Evolutionary conservation across 2,888 invertebrate species (phyloP).

Genomic region (Alviniconcha strummeri): DNA sequence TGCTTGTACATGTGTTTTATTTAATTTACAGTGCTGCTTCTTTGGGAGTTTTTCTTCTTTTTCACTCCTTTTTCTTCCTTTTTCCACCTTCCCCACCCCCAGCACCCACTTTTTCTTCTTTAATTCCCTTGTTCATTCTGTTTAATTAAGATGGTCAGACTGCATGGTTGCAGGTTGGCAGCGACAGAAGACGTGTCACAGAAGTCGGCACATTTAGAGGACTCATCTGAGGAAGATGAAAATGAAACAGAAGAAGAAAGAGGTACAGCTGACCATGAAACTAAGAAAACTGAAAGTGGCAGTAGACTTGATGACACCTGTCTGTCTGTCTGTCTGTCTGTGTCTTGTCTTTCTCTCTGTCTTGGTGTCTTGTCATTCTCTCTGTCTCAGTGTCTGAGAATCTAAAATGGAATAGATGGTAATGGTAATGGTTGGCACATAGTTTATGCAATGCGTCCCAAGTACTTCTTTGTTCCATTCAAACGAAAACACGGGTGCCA

Average conservation of each 20-base stretch:
- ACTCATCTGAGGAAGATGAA: constrained; percentile 74
- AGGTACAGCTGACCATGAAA: constrained; percentile 65
- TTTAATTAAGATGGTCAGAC: neutral
- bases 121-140: neutral
- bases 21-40: neutral
- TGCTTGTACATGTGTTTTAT: neutral
- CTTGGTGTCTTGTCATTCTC: too few species aligned
- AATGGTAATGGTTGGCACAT: too few species aligned
- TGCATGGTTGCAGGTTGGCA: constrained; percentile 34
- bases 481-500: too few species aligned
- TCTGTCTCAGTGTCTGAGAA: too few species aligned
- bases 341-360: too few species aligned
- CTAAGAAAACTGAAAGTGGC: too few species aligned
- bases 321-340: too few species aligned
- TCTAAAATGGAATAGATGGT: too few species aligned
- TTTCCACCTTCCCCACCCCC: neutral
- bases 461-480: too few species aligned
- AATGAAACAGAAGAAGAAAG: constrained; percentile 80
- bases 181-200: neutral
- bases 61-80: neutral
- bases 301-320: too few species aligned
- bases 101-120: neutral
- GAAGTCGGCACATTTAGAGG: constrained; percentile 28
- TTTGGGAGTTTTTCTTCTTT: neutral
- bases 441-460: too few species aligned